These are phyloP conservation scores for Drosophila nr. perissopoda DNA, from an alignment of 2,888 invertebrate genomes.

Conservation along the genomic window DNA sequence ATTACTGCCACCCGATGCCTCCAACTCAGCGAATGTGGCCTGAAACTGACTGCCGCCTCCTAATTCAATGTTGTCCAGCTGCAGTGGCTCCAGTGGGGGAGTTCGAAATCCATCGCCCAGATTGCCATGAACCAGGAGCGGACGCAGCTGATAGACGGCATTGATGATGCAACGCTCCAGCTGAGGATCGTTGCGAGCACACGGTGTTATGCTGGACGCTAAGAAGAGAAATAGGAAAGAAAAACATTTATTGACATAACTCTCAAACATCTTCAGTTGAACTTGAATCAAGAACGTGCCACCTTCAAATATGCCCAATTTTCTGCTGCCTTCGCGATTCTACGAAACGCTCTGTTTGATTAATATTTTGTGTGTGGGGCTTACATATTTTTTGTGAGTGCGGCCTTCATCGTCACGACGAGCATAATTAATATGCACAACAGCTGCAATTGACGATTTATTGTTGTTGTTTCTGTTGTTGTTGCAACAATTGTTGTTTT, in stretches of 20 bases:
- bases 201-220: slow-evolving; percentile 81
- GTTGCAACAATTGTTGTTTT: slow-evolving; percentile 16
- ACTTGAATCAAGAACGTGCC: slow-evolving; percentile 57
- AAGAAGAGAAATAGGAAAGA: background rate
- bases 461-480: slow-evolving; percentile 14
- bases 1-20: slow-evolving; percentile 84
- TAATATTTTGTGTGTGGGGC: slow-evolving; percentile 1
- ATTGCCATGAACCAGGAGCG: slow-evolving; percentile 82
- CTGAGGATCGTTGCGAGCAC: slow-evolving; percentile 83
- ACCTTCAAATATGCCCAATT: slow-evolving; percentile 18
- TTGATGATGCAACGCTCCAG: slow-evolving; percentile 83
- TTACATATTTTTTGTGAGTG: slow-evolving; percentile 22
- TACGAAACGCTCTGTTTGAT: slow-evolving; percentile 2
- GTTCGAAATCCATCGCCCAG: slow-evolving; percentile 84
- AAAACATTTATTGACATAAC: background rate
- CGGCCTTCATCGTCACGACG: slow-evolving; percentile 37
- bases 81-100: slow-evolving; percentile 83
- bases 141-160: slow-evolving; percentile 81
- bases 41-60: slow-evolving; percentile 82
- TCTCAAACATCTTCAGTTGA: slow-evolving; percentile 5
- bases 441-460: slow-evolving; percentile 34
- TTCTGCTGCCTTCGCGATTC: slow-evolving; percentile 43
- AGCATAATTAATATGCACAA: slow-evolving; percentile 56
- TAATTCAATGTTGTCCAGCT: slow-evolving; percentile 83
- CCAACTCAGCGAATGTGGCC: slow-evolving; percentile 82